Evolutionary conservation across 53 echinoderm and acorn worm genomes (phyloP).

Genomic region (Arbacia lixula): DNA sequence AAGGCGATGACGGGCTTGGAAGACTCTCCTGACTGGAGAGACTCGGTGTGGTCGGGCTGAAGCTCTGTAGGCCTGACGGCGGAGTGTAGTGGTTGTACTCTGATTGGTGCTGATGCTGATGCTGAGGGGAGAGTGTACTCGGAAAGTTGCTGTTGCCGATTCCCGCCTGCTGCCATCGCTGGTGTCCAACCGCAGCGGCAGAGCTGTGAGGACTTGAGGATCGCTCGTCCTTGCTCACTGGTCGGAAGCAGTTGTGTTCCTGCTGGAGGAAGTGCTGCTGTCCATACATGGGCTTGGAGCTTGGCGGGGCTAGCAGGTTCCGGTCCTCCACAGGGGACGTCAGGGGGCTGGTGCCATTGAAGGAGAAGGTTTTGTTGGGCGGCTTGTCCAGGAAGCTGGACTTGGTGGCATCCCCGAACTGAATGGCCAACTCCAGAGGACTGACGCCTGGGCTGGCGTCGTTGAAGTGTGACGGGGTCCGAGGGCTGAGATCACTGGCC

Average conservation of each 20-base stretch:
- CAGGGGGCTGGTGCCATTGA: constrained; percentile 36
- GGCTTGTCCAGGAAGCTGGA: constrained; percentile 20
- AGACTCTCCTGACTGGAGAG: constrained; percentile 58
- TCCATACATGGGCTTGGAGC: constrained; percentile 4
- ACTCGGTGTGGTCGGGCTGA: constrained; percentile 50
- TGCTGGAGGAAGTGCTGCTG: background rate
- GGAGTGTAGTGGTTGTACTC: constrained; percentile 37
- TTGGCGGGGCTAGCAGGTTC: constrained; percentile 45
- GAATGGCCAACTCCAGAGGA: constrained; percentile 55
- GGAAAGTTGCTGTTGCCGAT: constrained; percentile 15
- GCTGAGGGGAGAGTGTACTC: constrained; percentile 24
- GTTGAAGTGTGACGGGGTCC: constrained; percentile 63
- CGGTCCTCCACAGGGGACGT: constrained; percentile 42
- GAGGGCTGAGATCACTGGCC: constrained; percentile 63
- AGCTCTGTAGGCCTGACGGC: constrained; percentile 47
- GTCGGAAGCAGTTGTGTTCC: constrained; percentile 49
- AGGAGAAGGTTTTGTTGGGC: constrained; percentile 8
- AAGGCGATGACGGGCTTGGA: constrained; percentile 60
- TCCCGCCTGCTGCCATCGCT: constrained; percentile 2
- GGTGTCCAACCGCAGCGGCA: constrained; percentile 23
- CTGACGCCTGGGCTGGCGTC: constrained; percentile 47
- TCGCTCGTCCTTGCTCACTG: constrained; percentile 39
- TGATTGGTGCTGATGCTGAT: background rate
- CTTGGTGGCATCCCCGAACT: constrained; percentile 53
- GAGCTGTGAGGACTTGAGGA: constrained; percentile 16